Base-by-base conservation (phyloP, 2,888 invertebrate species). In the Fragum whitleyi region DNA sequence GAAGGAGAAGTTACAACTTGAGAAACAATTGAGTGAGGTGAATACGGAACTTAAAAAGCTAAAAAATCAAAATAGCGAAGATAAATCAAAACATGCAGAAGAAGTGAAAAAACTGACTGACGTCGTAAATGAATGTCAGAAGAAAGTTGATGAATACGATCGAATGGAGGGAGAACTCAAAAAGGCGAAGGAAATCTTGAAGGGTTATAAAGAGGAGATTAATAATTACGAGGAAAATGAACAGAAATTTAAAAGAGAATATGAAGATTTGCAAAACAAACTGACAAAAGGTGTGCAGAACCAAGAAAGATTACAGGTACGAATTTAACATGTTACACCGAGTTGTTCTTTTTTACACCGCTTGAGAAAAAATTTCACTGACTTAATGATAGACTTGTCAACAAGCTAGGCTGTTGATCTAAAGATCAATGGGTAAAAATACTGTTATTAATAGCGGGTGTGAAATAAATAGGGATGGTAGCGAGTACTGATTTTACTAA, bases 21-120 rank as follows among this genome's bases (percentile, higher is more conserved):
- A 85, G 36, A 81, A 81, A 79, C 85, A 85, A 23, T 36, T 85
- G 59, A 85, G 85, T 53, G 85, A 85, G 55, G 81, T 88, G 11
- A 81, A 74, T 28, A 75, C 79, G 0, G 87, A 88, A 69, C 72
- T 86, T 32, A 82, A 85, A 36, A 87, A 83, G 57, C 47, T 86
- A 26, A 86, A 85, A 73, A 53, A 39, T 69, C 79, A 79, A 32
- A 62, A 62, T 55, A 29, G 7, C 0, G 72, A 61, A 61, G 61
- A 61, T 68, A 32, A 67, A 71, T 39, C 73, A 32, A 57, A 82
- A 29, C 75, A 77, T 61, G 73, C 77, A 36, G 81, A 83, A 16
- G 86, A 88, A 70, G 67, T 85, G 36, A 76, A 73, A 47, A 51
- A 53, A 7, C 51, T 83, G 28, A 68, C 61, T 3, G 65, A 77